Evolutionary conservation across 2,797 vertebrate genomes (phyloP).

Genomic region (Catostomus latipinnis): DNA sequence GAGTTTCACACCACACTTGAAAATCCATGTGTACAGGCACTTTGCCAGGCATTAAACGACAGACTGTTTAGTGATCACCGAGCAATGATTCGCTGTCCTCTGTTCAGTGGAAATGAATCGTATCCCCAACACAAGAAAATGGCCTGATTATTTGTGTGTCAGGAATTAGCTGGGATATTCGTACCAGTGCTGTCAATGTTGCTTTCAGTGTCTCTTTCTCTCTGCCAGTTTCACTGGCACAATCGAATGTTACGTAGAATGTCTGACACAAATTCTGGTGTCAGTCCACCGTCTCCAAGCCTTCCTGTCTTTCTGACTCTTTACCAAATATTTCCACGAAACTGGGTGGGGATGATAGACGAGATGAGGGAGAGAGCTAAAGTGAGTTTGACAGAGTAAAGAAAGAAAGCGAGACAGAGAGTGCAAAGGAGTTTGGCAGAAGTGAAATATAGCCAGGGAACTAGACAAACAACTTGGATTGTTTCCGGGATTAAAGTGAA

Average conservation of each 20-base stretch:
- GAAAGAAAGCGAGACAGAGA: neutral
- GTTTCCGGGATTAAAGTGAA: slow-evolving; percentile 76
- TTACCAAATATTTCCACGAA: slow-evolving; percentile 75
- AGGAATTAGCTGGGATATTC: slow-evolving; percentile 28
- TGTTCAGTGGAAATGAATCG: slow-evolving; percentile 16
- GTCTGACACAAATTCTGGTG: slow-evolving; percentile 61
- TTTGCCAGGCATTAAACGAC: slow-evolving; percentile 5
- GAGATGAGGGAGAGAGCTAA: slow-evolving; percentile 24
- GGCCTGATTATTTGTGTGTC: slow-evolving; percentile 44
- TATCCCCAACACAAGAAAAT: slow-evolving; percentile 25
- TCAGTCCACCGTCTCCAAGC: slow-evolving; percentile 45
- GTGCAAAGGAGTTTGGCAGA: slow-evolving; percentile 67
- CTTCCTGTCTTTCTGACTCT: slow-evolving; percentile 41
- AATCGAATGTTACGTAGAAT: slow-evolving; percentile 31
- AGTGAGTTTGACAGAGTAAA: slow-evolving; percentile 1
- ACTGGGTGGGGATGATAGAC: slow-evolving; percentile 56
- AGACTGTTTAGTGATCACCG: slow-evolving; percentile 19
- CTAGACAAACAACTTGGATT: slow-evolving; percentile 82
- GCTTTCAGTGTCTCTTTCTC: neutral
- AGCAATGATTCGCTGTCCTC: slow-evolving; percentile 20
- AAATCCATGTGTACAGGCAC: slow-evolving; percentile 25
- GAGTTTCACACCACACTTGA: slow-evolving; percentile 46
- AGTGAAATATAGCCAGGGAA: slow-evolving; percentile 81
- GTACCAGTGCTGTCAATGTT: slow-evolving; percentile 15
- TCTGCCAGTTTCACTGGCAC: neutral